These are phyloP conservation scores for Caenorhabditis angaria DNA, from an alignment of 2,888 invertebrate genomes.

Conservation along the genomic window DNA sequence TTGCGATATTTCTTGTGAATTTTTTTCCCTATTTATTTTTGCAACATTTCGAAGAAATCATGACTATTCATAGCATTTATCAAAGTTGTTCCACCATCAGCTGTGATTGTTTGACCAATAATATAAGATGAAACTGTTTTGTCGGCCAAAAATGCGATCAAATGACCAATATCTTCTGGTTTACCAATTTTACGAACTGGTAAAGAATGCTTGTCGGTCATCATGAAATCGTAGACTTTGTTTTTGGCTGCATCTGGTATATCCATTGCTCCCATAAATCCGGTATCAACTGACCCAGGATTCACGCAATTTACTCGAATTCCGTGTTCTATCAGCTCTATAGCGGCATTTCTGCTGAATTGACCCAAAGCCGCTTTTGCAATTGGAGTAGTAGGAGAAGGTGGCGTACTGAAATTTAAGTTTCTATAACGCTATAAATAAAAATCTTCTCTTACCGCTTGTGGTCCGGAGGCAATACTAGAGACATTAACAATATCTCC, in stretches of 20 bases:
- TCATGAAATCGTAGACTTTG: neutral
- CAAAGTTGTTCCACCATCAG: constrained; percentile 32
- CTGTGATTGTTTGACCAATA: constrained; percentile 31
- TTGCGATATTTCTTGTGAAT: no score
- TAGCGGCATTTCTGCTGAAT: constrained; percentile 24
- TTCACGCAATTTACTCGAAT: constrained; percentile 31
- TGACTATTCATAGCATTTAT: constrained; percentile 18
- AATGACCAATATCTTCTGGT: constrained; percentile 9
- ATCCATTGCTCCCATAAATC: constrained; percentile 24
- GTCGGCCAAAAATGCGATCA: constrained; percentile 24
- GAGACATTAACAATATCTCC: constrained; percentile 40
- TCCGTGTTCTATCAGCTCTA: constrained; percentile 23
- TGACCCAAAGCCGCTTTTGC: constrained; percentile 29
- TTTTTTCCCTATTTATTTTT: no score
- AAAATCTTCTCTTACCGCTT: constrained; percentile 16
- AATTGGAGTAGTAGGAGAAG: constrained; percentile 25
- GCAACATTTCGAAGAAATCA: neutral
- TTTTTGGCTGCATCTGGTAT: neutral
- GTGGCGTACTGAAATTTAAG: neutral
- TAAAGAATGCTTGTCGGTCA: constrained; percentile 10
- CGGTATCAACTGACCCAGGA: constrained; percentile 19
- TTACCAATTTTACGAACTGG: neutral
- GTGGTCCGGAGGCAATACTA: constrained; percentile 35
- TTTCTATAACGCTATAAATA: no score
- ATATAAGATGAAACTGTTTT: constrained; percentile 20